Conservation (phyloP, 2,797 vertebrate species). For the Halcyon leucocephala region DNA sequence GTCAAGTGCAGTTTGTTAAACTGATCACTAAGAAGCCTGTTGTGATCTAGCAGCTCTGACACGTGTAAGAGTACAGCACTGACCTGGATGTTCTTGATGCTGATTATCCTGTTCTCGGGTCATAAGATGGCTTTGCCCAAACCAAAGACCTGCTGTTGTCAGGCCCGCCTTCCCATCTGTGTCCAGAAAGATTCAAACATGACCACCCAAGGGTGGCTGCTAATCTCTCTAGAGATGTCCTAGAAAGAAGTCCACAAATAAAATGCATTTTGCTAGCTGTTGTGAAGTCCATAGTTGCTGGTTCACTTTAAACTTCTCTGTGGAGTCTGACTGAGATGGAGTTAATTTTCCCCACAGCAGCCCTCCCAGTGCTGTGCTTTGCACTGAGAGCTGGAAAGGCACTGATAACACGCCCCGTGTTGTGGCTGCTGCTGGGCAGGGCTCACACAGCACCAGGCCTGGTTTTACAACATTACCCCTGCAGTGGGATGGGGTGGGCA, state of each 20-base stretch:
- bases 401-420: no score
- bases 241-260: neutral
- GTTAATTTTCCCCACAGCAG: no score
- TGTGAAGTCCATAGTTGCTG: neutral
- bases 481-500: no score
- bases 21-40: neutral
- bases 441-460: no score
- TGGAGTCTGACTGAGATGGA: no score
- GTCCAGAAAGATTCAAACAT: neutral
- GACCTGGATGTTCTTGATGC: neutral
- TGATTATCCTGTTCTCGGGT: neutral
- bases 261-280: neutral
- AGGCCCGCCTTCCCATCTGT: neutral
- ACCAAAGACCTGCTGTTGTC: neutral
- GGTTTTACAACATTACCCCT: no score
- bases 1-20: neutral
- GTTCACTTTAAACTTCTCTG: neutral
- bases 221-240: neutral
- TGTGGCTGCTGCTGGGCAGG: no score
- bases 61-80: neutral
- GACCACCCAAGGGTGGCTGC: neutral
- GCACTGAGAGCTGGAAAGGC: no score
- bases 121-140: neutral
- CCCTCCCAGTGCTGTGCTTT: no score
- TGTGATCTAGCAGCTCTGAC: neutral